Base-by-base conservation (phyloP, 2,888 invertebrate species). In the Megalurothrips usitatus region DNA sequence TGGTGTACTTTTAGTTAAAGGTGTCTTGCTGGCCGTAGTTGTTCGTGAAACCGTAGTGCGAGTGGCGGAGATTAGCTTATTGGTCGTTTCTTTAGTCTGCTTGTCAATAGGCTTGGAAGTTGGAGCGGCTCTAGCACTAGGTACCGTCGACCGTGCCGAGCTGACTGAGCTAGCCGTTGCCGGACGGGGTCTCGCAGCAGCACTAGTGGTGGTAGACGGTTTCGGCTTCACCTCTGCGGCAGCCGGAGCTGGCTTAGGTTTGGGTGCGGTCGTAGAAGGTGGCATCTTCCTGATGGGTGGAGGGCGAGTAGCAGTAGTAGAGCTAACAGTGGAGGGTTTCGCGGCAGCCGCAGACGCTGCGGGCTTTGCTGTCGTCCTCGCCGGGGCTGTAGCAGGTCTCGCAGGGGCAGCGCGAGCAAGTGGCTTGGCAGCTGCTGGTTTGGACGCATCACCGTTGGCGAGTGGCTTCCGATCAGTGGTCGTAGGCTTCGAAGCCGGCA, bases 1-100 rank as follows among this genome's bases (percentile, higher is more conserved):
- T 63, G 79, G 79, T 23, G 79, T 80, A n/a, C 43, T 19, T 80
- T 82, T 82, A 1, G 81, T 68, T 26, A 78, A 82, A 78, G 82
- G 81, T 81, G 82, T 82, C 81, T 83, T 83, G 47, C 43, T 79
- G 52, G 80, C 81, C 43, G 28, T 80, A n/a, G 81, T 79, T 80
- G 81, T 75, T 49, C 81, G 78, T 26, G 81, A 81, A 49, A 79
- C 75, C 87, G 88, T 84, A 86, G 89, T 83, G 86, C 90, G 85
- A 85, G 87, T 87, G 82, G 90, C 89, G 19, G 91, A 91, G 85
- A 92, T 89, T 85, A 91, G 91, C 85, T 92, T 93, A 86, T 92
- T 93, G 80, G 91, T 91, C 84, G 91, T 91, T 83, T 93, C 93
- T 86, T 93, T 93, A 83, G 89, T 90, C 85, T 91, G 91, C 84